Evolutionary conservation across 2,113 vertebrate species (phyloP).

Genomic region (Ploceus nigricollis): DNA sequence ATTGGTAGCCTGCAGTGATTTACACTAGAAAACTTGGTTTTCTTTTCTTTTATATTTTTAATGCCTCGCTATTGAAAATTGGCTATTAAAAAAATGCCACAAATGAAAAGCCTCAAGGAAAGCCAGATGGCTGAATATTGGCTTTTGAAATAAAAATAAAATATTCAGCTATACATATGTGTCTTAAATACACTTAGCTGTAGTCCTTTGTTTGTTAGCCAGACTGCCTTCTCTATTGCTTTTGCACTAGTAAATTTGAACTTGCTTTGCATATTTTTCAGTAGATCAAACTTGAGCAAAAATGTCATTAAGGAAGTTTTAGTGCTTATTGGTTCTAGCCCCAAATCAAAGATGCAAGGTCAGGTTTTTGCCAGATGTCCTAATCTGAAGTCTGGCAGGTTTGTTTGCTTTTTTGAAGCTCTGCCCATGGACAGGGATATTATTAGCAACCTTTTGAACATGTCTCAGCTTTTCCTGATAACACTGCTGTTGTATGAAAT

Average conservation of each 20-base stretch:
- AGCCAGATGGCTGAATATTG: slow-evolving; percentile 62
- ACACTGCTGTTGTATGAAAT: neutral
- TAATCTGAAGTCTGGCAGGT: neutral
- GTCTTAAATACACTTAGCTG: slow-evolving; percentile 31
- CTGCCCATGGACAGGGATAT: neutral
- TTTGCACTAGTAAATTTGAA: neutral
- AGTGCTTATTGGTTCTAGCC: neutral
- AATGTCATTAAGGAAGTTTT: neutral
- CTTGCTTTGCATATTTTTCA: neutral
- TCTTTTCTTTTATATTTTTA: slow-evolving; percentile 31
- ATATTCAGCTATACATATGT: slow-evolving; percentile 44
- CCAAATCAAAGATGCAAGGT: neutral
- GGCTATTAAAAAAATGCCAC: neutral
- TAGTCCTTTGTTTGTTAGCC: slow-evolving; percentile 29
- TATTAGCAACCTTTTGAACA: neutral
- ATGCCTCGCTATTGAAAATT: slow-evolving; percentile 32
- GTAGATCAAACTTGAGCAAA: neutral
- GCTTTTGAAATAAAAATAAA: slow-evolving; percentile 64
- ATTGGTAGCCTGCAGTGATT: slow-evolving; percentile 21
- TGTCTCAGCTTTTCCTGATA: neutral
- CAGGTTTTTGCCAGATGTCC: neutral
- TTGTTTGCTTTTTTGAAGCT: neutral
- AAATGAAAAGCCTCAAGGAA: slow-evolving; percentile 50
- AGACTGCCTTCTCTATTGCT: neutral
- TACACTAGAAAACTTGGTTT: neutral